These are phyloP conservation scores for Gryllus bimaculatus DNA, from an alignment of 1,140 invertebrate genomes.

Conservation along the genomic window DNA sequence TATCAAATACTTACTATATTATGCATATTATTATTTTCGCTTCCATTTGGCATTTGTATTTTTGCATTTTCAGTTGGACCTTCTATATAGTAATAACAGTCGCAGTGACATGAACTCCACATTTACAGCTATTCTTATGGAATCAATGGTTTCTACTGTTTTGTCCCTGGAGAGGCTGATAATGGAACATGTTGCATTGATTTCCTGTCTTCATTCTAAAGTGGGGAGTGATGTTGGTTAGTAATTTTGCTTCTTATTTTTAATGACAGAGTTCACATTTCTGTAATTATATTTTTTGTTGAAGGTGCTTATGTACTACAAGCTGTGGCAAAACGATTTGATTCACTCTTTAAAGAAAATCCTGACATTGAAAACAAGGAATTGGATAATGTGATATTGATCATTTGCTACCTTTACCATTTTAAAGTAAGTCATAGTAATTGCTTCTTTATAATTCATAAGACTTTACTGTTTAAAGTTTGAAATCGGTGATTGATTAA, in stretches of 20 bases:
- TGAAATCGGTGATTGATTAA: too few species aligned
- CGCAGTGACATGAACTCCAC: constrained; percentile 72
- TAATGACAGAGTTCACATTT: neutral
- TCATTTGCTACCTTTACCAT: constrained; percentile 77
- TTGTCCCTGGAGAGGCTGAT: constrained; percentile 68
- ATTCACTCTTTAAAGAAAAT: constrained; percentile 41
- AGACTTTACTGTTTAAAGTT: too few species aligned
- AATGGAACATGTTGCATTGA: constrained; percentile 72
- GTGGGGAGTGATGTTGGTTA: constrained; percentile 78
- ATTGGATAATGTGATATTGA: constrained; percentile 73
- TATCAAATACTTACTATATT: too few species aligned
- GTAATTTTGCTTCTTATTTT: neutral
- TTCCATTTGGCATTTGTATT: neutral
- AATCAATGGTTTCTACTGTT: constrained; percentile 51
- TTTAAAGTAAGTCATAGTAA: constrained; percentile 59
- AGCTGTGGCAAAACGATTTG: constrained; percentile 53
- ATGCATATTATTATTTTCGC: neutral
- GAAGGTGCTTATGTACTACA: constrained; percentile 32
- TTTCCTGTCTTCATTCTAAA: constrained; percentile 81
- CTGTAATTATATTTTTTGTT: constrained; percentile 28
- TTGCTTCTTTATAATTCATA: too few species aligned
- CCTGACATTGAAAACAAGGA: constrained; percentile 62
- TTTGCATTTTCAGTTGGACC: constrained; percentile 49
- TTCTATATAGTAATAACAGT: constrained; percentile 63
- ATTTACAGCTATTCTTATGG: constrained; percentile 55